These are phyloP conservation scores for Tridacna gigas DNA, from an alignment of 2,888 invertebrate genomes.

Conservation along the genomic window DNA sequence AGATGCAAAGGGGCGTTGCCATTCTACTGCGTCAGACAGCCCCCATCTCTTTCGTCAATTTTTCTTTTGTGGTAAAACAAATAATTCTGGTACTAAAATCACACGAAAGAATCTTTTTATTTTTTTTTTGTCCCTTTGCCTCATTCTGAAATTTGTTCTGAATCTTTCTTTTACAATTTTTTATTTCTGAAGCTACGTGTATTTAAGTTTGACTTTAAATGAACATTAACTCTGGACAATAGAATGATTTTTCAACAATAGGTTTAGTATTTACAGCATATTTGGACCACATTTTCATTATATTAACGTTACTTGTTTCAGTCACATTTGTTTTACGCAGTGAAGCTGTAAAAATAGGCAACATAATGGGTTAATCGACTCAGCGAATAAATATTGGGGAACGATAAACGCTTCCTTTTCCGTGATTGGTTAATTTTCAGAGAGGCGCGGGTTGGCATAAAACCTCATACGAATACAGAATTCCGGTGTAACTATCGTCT, in stretches of 20 bases:
- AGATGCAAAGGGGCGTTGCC: background rate
- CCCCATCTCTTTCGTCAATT: background rate
- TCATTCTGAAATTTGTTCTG: no score
- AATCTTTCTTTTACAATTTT: no score
- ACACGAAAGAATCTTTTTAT: conserved; percentile 7
- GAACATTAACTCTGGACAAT: no score
- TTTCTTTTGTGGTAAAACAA: conserved; percentile 39
- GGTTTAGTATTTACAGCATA: no score
- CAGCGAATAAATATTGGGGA: conserved; percentile 67
- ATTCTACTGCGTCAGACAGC: background rate
- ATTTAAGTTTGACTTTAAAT: no score
- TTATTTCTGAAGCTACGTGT: no score
- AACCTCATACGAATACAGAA: conserved; percentile 36
- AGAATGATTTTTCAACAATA: no score
- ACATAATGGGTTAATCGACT: conserved; percentile 46
- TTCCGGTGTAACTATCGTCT: conserved; percentile 21
- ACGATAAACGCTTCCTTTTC: conserved; percentile 64
- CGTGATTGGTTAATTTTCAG: conserved; percentile 62
- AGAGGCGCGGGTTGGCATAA: conserved; percentile 56
- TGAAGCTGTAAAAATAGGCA: background rate
- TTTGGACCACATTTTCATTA: no score
- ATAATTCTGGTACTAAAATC: conserved; percentile 25
- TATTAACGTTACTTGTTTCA: no score
- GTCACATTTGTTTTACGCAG: no score
- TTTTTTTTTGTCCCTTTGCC: no score